Conservation (phyloP, 1,140 invertebrate genomes). For the Aphidius ervi region DNA sequence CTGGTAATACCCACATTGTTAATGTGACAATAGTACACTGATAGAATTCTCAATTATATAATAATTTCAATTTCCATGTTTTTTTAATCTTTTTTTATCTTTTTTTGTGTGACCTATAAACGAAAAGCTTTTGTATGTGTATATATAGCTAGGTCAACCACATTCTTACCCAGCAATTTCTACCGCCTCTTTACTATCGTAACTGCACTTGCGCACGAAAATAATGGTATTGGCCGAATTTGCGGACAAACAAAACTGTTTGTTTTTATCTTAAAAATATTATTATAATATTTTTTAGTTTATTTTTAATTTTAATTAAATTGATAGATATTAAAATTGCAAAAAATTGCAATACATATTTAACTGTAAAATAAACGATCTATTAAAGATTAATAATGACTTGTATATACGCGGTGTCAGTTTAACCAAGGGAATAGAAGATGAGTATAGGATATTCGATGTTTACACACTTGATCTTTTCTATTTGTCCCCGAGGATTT, state of each 20-base stretch:
- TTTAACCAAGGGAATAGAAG: no score
- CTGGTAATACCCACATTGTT: no score
- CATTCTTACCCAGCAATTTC: constrained; percentile 8
- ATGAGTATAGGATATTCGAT: no score
- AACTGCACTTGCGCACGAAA: background rate
- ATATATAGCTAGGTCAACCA: background rate
- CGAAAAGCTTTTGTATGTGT: constrained; percentile 1
- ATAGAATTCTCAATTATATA: background rate
- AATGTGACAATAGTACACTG: no score
- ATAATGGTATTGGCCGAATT: constrained; percentile 10
- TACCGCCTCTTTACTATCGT: background rate
- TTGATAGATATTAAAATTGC: background rate
- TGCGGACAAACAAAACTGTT: constrained; percentile 26
- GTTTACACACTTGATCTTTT: no score
- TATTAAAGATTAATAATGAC: no score
- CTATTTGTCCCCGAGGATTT: no score
- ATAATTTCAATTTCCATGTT: constrained; percentile 5
- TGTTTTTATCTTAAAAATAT: constrained; percentile 25
- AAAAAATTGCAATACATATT: no score
- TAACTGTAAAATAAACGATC: no score
- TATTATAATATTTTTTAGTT: background rate
- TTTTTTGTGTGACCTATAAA: constrained; percentile 4
- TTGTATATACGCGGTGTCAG: no score
- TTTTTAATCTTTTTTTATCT: constrained; percentile 7
- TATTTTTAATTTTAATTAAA: background rate